Base-by-base conservation (phyloP, 1,140 invertebrate genomes). In the Lepidurus apus region DNA sequence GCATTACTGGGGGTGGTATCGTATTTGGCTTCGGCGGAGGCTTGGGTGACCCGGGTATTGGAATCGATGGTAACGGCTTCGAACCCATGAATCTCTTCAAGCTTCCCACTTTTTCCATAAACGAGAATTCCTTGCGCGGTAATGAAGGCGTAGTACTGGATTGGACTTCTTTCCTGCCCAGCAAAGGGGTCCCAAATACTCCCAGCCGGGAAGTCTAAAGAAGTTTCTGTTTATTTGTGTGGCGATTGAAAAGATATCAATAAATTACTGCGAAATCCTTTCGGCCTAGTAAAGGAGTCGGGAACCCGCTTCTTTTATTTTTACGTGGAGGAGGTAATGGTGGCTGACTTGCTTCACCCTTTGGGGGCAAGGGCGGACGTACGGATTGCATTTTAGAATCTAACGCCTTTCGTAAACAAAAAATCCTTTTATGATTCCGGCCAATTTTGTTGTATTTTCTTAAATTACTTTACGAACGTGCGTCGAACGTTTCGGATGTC, bases 321-420 rank as follows among this genome's bases (percentile, higher is more conserved):
- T 92, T 88, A 82, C 94, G 87, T 0, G 94, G 95, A 42, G 95
- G 95, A 8, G 94, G 93, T 8, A 95, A 89, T 0, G 94, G 93
- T 1, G 92, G 89, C 13, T 88, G 84, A 4, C 84, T 82, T 6
- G 84, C 82, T 78, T 91, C 89, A 65, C 88, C 89, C 85, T 95
- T 95, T 0, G 93, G 93, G 11, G 93, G 93, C 77, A 95, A 85
- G 0, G 93, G 93, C 1, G 93, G 93, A 73, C 90, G 88, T 11
- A 88, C 88, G 53, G 85, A 24, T 43, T 84, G 43, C 76, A 73
- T 73, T 81, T 73, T 84, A 80, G 81, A 82, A 42, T 85, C 83
- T 80, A 83, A 77, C 43, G 80, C 79, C 80, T 82, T 75, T 47
- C 80, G 43, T 21, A 43, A 76, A 21, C 13, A 79, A 11, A 79